Base-by-base conservation (phyloP, 2,797 vertebrate genomes). In the Sebastes reedi region DNA sequence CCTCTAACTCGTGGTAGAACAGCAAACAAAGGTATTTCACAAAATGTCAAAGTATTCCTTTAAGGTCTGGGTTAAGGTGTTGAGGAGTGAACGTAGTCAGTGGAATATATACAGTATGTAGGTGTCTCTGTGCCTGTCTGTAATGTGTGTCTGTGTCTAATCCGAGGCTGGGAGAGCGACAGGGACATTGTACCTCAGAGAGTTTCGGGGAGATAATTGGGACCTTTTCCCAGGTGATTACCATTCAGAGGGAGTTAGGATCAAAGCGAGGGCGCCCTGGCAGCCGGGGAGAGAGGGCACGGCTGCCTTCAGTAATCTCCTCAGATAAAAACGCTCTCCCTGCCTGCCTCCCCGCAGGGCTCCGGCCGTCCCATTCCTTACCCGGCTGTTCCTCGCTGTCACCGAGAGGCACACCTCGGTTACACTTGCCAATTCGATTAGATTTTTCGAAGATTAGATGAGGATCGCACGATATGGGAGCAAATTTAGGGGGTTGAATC, bases 151-250 rank as follows among this genome's bases (percentile, higher is more conserved):
- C 72, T 67, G 72, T 68, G 77, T 81, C 68, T 82, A 69, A 87
- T 90, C 82, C 36, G 2, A n/a, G 73, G 67, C 81, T 61, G 75
- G 64, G 36, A 67, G 87, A 81, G 79, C 52, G 25, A 87, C 80
- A 52, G 88, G 75, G 84, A 86, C 79, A 39, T 80, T 84, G 77
- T 66, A 80, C 79, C 79, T 79, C 74, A 25, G 75, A 86, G 87
- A 84, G 79, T 75, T 83, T 84, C 88, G 39, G 69, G 79, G 78
- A 92, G 89, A 94, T 95, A 92, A 94, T 92, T 92, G 92, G 89
- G 88, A 92, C 91, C 89, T 93, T 91, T 92, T 91, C 87, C 87
- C 88, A 86, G 85, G 91, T 91, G 91, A 94, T 94, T 93, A 92
- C 84, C 81, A 88, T 92, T 94, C 92, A 88, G 77, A 78, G 72